Evolutionary conservation across 2,888 invertebrate genomes (phyloP).

Genomic region (Heliconius ismenius): DNA sequence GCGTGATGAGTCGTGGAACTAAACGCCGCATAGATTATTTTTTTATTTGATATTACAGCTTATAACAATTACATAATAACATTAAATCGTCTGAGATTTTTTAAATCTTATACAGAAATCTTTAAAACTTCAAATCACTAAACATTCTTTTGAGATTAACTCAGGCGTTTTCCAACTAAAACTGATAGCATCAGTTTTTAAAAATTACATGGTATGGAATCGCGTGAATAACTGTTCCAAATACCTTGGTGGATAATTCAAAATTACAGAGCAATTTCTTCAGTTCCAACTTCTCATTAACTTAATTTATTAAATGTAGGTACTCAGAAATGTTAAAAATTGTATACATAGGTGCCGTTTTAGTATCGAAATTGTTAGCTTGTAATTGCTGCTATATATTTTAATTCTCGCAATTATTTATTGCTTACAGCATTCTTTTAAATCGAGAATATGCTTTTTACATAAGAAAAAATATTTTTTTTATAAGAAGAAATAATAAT

Average conservation of each 20-base stretch:
- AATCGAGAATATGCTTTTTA: background rate
- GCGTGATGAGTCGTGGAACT: too few relatives aligned
- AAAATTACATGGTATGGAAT: background rate
- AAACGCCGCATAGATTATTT: too few relatives aligned
- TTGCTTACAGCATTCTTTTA: background rate
- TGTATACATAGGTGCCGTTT: background rate
- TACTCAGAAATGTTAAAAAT: background rate
- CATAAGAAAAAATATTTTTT: background rate
- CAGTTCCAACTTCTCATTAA: background rate
- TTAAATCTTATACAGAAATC: too few relatives aligned
- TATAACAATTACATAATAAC: too few relatives aligned
- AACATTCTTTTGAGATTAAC: background rate
- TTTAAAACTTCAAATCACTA: too few relatives aligned
- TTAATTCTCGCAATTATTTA: background rate
- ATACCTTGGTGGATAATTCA: background rate
- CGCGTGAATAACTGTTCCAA: background rate
- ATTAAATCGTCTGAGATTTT: too few relatives aligned
- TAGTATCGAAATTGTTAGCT: background rate
- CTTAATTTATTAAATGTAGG: constrained; percentile 2
- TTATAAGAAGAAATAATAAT: background rate
- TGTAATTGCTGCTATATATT: background rate
- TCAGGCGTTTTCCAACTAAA: background rate
- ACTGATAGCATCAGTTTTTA: background rate
- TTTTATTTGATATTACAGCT: too few relatives aligned
- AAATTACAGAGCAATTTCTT: background rate